Evolutionary conservation across 1,140 invertebrate genomes (phyloP).

Genomic region (Diplogasteroides magnus): DNA sequence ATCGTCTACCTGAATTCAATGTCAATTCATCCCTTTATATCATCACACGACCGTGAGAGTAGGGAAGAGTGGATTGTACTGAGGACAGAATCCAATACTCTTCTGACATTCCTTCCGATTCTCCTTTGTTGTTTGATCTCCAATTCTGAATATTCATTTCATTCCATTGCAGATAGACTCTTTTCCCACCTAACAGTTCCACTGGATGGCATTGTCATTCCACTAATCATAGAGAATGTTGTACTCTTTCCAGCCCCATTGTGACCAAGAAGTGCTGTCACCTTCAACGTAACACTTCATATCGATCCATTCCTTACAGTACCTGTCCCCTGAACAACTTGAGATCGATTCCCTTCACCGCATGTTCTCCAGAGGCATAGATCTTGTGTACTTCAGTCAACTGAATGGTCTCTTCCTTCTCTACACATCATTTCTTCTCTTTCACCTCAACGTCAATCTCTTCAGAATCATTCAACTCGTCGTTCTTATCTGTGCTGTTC

Average conservation of each 20-base stretch:
- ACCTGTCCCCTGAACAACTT: neutral
- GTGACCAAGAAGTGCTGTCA: slow-evolving; percentile 58
- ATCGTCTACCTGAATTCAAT: slow-evolving; percentile 36
- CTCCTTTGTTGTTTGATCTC: neutral
- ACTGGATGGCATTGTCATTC: slow-evolving; percentile 21
- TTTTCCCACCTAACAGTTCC: neutral
- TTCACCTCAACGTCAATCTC: no score
- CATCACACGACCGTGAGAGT: slow-evolving; percentile 52
- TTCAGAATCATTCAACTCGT: no score
- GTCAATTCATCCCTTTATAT: neutral
- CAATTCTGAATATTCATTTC: neutral
- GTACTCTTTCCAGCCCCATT: slow-evolving; percentile 42
- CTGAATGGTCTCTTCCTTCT: no score
- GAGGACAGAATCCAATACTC: slow-evolving; percentile 57
- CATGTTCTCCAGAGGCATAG: neutral
- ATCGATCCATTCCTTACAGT: neutral
- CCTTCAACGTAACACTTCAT: slow-evolving; percentile 33
- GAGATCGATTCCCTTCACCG: neutral
- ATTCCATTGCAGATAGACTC: no score
- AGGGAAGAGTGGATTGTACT: slow-evolving; percentile 57
- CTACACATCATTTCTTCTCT: no score
- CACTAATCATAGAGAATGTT: slow-evolving; percentile 33
- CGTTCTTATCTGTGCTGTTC: no score
- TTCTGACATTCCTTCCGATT: slow-evolving; percentile 21
- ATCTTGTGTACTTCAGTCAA: neutral